Evolutionary conservation across 2,113 vertebrate genomes (phyloP).

Genomic region (Mobula hypostoma): DNA sequence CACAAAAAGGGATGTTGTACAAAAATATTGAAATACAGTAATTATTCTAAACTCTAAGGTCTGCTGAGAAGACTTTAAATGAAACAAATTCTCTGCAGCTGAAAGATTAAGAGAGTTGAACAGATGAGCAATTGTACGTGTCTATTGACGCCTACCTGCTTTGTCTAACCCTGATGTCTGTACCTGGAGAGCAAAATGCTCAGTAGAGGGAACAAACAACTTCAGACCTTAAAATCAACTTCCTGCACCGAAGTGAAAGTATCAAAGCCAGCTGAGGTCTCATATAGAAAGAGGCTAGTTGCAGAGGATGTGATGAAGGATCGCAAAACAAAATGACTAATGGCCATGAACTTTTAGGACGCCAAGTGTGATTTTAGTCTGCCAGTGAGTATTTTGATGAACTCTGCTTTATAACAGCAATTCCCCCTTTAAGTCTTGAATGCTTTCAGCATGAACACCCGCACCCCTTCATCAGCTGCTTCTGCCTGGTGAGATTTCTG

Average conservation of each 20-base stretch:
- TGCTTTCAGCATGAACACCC: slow-evolving; percentile 42
- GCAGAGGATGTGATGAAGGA: not conserved
- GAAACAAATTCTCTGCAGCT: not conserved
- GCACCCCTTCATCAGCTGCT: slow-evolving; percentile 43
- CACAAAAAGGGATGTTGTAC: not conserved
- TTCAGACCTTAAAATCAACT: slow-evolving; percentile 24
- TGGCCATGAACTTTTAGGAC: slow-evolving; percentile 41
- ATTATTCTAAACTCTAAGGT: not conserved
- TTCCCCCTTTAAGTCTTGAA: slow-evolving; percentile 45
- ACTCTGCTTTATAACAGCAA: slow-evolving; percentile 46
- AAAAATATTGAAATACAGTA: not conserved
- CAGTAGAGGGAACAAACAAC: not conserved
- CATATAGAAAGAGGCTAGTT: slow-evolving; percentile 15
- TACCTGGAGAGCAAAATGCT: slow-evolving; percentile 4
- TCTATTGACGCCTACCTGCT: not conserved
- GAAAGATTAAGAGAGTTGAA: not conserved
- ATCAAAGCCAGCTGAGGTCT: slow-evolving; percentile 28
- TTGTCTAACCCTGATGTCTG: not conserved
- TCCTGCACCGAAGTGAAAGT: not conserved
- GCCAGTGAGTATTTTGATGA: slow-evolving; percentile 45
- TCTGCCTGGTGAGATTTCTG: slow-evolving; percentile 52
- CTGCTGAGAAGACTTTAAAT: not conserved
- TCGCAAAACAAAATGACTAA: slow-evolving; percentile 38
- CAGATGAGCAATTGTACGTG: not conserved
- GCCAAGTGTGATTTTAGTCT: slow-evolving; percentile 46